Evolutionary conservation across 2,113 vertebrate species (phyloP).

Genomic region (Fregetta grallaria): DNA sequence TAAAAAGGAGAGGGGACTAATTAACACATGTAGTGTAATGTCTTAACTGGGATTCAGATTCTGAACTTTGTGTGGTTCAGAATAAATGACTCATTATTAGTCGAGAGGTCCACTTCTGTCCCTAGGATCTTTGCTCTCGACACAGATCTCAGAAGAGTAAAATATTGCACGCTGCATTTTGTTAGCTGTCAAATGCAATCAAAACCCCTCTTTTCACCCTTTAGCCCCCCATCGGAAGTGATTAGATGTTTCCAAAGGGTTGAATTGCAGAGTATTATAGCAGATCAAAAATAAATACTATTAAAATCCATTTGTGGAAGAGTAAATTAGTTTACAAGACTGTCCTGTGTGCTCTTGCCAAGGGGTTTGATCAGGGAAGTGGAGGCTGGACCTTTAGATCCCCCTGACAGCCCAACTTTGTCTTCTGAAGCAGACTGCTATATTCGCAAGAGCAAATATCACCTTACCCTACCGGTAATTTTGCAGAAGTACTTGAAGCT

Average conservation of each 20-base stretch:
- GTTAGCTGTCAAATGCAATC: neutral
- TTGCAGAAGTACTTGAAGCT: neutral
- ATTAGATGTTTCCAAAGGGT: neutral
- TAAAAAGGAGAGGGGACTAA: conserved; percentile 77
- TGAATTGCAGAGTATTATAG: neutral
- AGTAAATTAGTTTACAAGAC: accelerated
- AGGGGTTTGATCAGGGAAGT: neutral
- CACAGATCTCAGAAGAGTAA: neutral
- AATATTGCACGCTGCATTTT: neutral
- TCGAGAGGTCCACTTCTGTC: conserved; percentile 8
- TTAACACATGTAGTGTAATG: conserved; percentile 88
- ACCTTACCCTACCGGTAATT: accelerated
- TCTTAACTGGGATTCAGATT: conserved; percentile 85
- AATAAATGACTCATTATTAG: conserved; percentile 64
- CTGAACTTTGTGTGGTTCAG: conserved; percentile 49
- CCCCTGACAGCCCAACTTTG: neutral
- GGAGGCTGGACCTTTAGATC: neutral
- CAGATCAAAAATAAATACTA: neutral
- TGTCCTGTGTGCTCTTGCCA: neutral
- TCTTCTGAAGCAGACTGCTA: neutral
- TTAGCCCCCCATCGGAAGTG: neutral
- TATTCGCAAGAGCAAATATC: neutral
- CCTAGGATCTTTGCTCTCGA: neutral
- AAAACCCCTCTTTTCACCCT: neutral
- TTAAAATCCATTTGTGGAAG: neutral